phyloP scores from a whole-genome alignment of 1,140 invertebrate genomes.

The Sarcophaga bullata region DNA sequence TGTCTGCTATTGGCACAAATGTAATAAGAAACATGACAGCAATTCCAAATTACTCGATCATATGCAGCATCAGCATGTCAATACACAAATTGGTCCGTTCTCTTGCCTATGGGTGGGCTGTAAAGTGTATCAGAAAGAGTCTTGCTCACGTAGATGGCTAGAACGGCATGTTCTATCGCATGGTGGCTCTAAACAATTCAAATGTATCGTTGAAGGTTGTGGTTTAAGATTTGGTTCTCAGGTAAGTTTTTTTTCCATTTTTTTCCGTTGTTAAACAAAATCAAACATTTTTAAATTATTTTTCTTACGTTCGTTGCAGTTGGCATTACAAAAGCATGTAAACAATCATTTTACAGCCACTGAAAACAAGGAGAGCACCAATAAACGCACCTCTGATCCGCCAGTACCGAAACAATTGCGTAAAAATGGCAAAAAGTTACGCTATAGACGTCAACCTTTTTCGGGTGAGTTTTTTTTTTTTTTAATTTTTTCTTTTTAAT shows the following conservation, averaged over 20 bases:
- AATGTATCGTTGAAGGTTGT: slow-evolving; percentile 94
- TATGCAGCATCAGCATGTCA: slow-evolving; percentile 89
- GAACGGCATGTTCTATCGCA: slow-evolving; percentile 92
- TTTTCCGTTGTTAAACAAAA: neutral
- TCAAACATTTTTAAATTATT: too few species aligned
- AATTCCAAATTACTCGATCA: slow-evolving; percentile 86
- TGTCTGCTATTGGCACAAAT: slow-evolving; percentile 87
- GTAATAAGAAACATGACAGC: slow-evolving; percentile 79
- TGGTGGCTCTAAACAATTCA: slow-evolving; percentile 93
- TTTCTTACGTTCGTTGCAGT: slow-evolving; percentile 69
- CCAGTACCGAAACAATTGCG: slow-evolving; percentile 79
- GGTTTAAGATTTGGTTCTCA: slow-evolving; percentile 91
- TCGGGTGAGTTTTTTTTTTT: slow-evolving; percentile 70
- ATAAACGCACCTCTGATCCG: slow-evolving; percentile 72
- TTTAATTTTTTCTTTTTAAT: neutral
- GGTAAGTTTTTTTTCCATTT: slow-evolving; percentile 67
- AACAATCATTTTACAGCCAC: slow-evolving; percentile 89
- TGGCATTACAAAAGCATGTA: slow-evolving; percentile 88
- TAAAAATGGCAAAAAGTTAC: slow-evolving; percentile 85
- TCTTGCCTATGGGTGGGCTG: slow-evolving; percentile 92
- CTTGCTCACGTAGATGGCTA: slow-evolving; percentile 91
- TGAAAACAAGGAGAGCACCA: slow-evolving; percentile 69
- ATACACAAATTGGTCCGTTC: slow-evolving; percentile 84
- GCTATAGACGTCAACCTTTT: slow-evolving; percentile 84
- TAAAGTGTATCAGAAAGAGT: slow-evolving; percentile 92